Evolutionary conservation across 1,140 invertebrate genomes (phyloP).

Genomic region (Cotesia glomerata): DNA sequence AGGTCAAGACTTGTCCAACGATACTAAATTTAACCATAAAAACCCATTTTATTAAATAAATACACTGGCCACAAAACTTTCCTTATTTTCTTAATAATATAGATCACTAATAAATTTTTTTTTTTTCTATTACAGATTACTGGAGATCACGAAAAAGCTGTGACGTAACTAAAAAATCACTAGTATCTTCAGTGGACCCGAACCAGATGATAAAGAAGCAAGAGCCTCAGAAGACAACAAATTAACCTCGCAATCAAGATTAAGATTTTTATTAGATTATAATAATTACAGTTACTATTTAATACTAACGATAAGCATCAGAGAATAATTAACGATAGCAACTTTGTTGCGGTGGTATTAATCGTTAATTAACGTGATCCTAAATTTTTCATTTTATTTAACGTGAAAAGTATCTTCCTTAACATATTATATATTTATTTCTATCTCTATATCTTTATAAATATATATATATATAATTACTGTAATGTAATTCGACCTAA

Average conservation of each 20-base stretch:
- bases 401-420: neutral
- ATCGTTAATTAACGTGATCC: constrained; percentile 19
- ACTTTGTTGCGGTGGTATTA: neutral
- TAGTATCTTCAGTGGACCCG: constrained; percentile 34
- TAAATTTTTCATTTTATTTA: constrained; percentile 18
- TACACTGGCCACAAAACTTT: too few relatives aligned
- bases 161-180: constrained; percentile 49
- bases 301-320: neutral
- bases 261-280: neutral
- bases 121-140: constrained; percentile 53
- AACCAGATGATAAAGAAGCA: constrained; percentile 37
- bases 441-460: constrained; percentile 7
- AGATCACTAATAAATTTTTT: neutral
- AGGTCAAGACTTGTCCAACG: too few relatives aligned
- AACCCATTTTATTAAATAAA: too few relatives aligned
- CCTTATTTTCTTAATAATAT: neutral
- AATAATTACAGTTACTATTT: neutral
- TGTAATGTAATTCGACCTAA: neutral
- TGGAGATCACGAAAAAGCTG: constrained; percentile 53
- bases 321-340: neutral
- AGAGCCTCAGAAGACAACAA: constrained; percentile 37
- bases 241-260: constrained; percentile 24
- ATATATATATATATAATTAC: neutral
- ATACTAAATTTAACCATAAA: too few relatives aligned
- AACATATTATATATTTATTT: constrained; percentile 1